phyloP scores from a whole-genome alignment of 2,797 vertebrate genomes.

The Phrynocephalus forsythii region DNA sequence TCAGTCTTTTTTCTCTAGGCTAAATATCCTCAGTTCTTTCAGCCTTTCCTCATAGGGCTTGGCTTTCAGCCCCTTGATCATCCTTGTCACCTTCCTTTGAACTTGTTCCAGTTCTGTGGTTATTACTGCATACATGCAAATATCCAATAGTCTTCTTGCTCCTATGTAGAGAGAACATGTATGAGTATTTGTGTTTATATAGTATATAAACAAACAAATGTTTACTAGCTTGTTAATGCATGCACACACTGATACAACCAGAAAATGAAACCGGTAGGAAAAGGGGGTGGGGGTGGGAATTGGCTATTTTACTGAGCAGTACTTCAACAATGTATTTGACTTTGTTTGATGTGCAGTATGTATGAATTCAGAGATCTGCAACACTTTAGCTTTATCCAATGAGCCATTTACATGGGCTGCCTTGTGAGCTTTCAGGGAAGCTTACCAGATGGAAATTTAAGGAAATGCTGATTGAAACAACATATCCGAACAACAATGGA shows the following conservation, averaged over 20 bases:
- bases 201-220: neutral
- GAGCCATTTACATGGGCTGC: no score
- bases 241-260: neutral
- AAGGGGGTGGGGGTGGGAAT: no score
- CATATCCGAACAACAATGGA: neutral
- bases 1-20: no score
- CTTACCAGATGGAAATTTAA: neutral
- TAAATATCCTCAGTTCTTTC: no score
- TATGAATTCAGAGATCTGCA: neutral
- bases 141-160: no score
- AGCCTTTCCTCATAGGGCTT: no score
- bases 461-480: neutral
- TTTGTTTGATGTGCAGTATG: neutral
- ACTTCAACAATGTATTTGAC: neutral
- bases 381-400: no score
- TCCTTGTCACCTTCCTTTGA: no score
- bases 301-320: no score
- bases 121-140: no score
- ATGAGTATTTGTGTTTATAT: neutral
- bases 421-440: neutral
- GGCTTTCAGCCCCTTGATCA: no score
- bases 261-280: neutral
- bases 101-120: no score
- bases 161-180: neutral
- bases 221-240: neutral